phyloP scores from a whole-genome alignment of 2,113 vertebrate species.

The Halcyon malimbica region DNA sequence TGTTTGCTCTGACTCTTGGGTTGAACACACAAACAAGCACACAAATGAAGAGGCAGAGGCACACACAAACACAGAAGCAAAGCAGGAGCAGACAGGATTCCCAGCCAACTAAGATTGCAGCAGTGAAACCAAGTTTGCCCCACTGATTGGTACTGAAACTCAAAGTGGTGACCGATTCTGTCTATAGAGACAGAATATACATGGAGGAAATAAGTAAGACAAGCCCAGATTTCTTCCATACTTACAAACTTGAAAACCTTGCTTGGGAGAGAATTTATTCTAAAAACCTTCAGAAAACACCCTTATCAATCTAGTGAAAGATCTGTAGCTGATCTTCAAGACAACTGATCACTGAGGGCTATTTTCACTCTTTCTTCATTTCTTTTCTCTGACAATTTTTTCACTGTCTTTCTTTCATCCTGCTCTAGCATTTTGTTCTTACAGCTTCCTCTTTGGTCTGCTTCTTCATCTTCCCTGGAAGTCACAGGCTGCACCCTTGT shows the following conservation, averaged over 20 bases:
- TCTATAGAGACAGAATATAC: neutral
- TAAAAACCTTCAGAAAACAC: neutral
- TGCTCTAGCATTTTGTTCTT: neutral
- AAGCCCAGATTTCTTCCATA: neutral
- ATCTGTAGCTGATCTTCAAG: neutral
- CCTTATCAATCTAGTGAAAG: neutral
- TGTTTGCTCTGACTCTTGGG: neutral
- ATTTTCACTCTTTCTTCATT: neutral
- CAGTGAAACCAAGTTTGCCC: neutral
- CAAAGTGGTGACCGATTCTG: neutral
- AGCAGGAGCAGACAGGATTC: neutral
- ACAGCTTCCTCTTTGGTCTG: neutral
- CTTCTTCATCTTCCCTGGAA: neutral
- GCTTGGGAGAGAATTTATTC: neutral
- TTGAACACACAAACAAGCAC: neutral
- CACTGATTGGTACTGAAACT: neutral
- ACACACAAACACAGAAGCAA: neutral
- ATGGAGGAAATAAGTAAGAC: neutral
- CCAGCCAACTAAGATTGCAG: neutral
- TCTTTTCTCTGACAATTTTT: neutral
- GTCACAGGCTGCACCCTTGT: neutral
- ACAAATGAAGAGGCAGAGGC: too few species aligned
- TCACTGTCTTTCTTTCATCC: neutral
- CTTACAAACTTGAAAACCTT: neutral
- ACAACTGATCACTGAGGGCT: neutral